These are phyloP conservation scores for Aspidoscelis tigris DNA, from an alignment of 2,113 vertebrate genomes.

Conservation along the genomic window DNA sequence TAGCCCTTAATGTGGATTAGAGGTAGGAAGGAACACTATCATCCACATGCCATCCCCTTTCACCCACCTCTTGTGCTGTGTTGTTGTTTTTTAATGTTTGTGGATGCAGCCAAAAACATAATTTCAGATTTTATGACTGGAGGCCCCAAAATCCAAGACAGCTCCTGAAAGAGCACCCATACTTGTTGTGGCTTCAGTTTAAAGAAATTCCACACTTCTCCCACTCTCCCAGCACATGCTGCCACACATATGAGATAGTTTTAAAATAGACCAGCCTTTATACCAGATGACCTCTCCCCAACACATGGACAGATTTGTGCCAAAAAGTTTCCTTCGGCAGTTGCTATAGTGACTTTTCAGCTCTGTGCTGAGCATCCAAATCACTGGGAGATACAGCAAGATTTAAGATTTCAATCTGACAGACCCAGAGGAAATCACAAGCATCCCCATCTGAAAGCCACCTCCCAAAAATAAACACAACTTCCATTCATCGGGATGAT, in stretches of 20 bases:
- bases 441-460: conserved; percentile 7
- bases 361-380: conserved; percentile 52
- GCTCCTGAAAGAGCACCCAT: neutral
- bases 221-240: conserved; percentile 16
- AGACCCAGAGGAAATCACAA: conserved; percentile 27
- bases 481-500: neutral
- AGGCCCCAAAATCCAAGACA: neutral
- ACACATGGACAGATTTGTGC: conserved; percentile 25
- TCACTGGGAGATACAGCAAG: conserved; percentile 55
- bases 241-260: conserved; percentile 16
- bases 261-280: conserved; percentile 40
- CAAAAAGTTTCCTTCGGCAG: conserved; percentile 60
- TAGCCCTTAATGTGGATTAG: no score
- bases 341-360: conserved; percentile 70
- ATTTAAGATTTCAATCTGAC: conserved; percentile 68
- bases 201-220: conserved; percentile 30
- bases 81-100: no score
- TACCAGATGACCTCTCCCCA: conserved; percentile 29
- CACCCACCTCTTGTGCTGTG: no score
- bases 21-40: no score
- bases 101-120: neutral
- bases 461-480: neutral
- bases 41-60: no score
- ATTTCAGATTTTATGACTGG: neutral
- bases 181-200: conserved; percentile 25